Base-by-base conservation (phyloP, 2,113 vertebrate genomes). In the Dicrurus megarhynchus region DNA sequence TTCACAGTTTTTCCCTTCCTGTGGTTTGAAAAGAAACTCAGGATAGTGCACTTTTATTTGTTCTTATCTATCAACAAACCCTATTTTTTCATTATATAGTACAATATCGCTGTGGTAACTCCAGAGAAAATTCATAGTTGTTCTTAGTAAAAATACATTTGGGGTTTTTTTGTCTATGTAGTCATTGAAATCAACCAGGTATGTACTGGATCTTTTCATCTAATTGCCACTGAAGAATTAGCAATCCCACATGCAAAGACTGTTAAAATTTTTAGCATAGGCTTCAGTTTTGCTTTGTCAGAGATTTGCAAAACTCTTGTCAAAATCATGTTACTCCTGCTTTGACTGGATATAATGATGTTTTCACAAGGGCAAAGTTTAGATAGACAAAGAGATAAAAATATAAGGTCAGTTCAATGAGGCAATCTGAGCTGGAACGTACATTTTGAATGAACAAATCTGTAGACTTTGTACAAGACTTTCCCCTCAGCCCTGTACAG, bases 331-430 rank as follows among this genome's bases (percentile, higher is more conserved):
- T 46, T 68, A 71, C 15, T 92, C n/a, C 59, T 94, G 78, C 87
- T 96, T 57, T 74, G 69, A 90, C 73, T 95, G 69, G 55, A 74
- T 70, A 73, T 60, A 95, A 89, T 63, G 71, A 84, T 80, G 89
- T 82, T 95, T 94, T 94, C 84, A 84, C 70, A 89, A 95, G 91
- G 65, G 59, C 77, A 85, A 95, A 96, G 89, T 95, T 95, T 68
- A 94, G 63, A 56, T 26, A 60, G 87, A 94, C 59, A 95, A 61
- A 78, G 63, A 96, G 91, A 95, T 94, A 95, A 96, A 93, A 91
- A 89, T 77, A 73, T 87, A 95, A 95, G 91, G 93, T 92, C 84
- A 95, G 59, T 90, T 91, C 53, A 84, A 76, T 94, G 95, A 95
- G 76, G 92, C 89, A 96, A 86, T 95, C 70, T 39, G 56, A 88